These are phyloP conservation scores for Aldabrachelys gigantea DNA, from an alignment of 2,113 vertebrate genomes.

Conservation along the genomic window DNA sequence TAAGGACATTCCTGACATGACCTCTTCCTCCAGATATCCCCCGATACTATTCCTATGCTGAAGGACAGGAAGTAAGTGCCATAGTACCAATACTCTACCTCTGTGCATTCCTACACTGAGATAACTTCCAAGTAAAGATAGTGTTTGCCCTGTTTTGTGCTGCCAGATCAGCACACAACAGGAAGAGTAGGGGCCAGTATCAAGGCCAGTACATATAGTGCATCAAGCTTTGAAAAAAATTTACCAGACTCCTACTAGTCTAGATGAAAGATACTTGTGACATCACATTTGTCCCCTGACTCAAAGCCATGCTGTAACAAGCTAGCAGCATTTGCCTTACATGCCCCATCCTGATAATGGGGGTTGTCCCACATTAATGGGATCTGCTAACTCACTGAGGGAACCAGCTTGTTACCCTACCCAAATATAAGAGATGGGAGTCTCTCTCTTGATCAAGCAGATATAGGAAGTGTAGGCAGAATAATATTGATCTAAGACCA, in stretches of 20 bases:
- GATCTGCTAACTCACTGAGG: not conserved
- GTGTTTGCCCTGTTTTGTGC: accelerated
- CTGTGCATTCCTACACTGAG: not conserved
- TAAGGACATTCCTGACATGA: not conserved
- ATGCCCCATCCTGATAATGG: not conserved
- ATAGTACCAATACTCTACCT: not conserved
- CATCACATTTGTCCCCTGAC: not conserved
- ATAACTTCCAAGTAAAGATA: not conserved
- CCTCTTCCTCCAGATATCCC: not conserved
- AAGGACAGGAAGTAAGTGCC: not conserved
- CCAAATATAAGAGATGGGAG: not conserved
- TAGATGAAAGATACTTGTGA: not conserved
- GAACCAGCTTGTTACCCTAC: not conserved
- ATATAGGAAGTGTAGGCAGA: not conserved
- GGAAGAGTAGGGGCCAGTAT: not conserved
- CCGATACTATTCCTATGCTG: not conserved
- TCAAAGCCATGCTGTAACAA: not conserved
- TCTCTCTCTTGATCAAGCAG: not conserved
- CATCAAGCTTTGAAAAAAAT: not conserved
- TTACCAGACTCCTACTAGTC: not conserved
- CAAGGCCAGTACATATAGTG: not conserved
- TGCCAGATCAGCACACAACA: not conserved
- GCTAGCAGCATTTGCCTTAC: not conserved
- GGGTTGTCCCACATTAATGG: not conserved
- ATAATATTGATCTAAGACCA: not conserved